Evolutionary conservation across 2,113 vertebrate genomes (phyloP), one percentile per base, ranked within the genome.

Genomic region (Coptodon rendalli): DNA sequence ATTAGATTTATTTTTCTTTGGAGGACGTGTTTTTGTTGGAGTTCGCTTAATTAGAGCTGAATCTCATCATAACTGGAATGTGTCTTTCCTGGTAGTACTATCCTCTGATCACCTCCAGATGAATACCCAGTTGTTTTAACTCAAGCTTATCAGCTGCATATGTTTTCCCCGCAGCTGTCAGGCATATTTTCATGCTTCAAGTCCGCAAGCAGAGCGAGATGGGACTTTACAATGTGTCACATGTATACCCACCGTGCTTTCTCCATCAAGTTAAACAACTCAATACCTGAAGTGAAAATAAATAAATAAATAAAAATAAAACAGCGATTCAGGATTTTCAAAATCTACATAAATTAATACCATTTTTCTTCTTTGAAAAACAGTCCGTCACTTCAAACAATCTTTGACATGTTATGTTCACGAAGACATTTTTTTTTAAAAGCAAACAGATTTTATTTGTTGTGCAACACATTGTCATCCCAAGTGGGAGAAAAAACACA

Each of bases 101-200:
- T 53, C 17, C 43, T 31, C 63, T 79, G 85, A 92, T 91, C 82
- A 83, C 68, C 86, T 91, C 89, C 87, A 87, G 83, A 82, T 90
- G 89, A 95, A 90, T 76, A 82, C 76, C 66, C 88, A 61, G 68
- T 87, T 90, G 89, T 84, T 92, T 91, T 82, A 88, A 80, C 91
- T 93, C 61, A 40, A 88, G 85, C 89, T 94, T 84, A 91, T 90
- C 90, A 71, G 87, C 88, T 63, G 81, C 91, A 91, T 88, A 71
- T 91, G 92, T 76, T 63, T 73, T n/a, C n/a, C 59, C 34, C 61
- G 31, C 92, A 92, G 91, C 89, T 92, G 92, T 90, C 89, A 71
- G 84, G 16, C 89, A 76, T 89, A 83, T 89, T 92, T 78, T 80
- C 73, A 84, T 45, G 87, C 82, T 73, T 83, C 57, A 11, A 45